Conservation (phyloP, 30 jellyfish, hydroid and myxozoan species). For the Rhopilema esculentum region DNA sequence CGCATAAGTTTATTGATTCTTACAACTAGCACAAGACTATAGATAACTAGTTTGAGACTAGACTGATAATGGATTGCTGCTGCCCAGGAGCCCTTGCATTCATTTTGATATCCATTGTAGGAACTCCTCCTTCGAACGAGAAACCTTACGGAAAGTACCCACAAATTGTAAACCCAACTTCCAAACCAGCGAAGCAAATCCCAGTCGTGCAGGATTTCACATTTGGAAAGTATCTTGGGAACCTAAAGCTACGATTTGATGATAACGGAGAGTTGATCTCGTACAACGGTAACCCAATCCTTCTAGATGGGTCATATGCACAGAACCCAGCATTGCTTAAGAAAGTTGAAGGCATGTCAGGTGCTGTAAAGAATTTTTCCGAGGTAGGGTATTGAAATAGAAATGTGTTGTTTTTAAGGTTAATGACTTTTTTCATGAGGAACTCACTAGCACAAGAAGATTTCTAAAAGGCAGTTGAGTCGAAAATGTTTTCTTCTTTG, state of each 20-base stretch:
- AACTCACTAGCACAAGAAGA: no score
- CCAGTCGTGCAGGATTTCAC: constrained; percentile 94
- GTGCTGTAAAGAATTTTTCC: constrained; percentile 30
- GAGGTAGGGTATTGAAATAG: constrained; percentile 37
- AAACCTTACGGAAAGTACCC: constrained; percentile 89
- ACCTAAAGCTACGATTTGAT: constrained; percentile 78
- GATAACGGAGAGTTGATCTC: constrained; percentile 77
- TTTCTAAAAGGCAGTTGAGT: no score
- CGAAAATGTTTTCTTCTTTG: no score
- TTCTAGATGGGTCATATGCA: constrained; percentile 75
- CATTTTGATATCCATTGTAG: constrained; percentile 18
- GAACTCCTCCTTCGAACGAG: constrained; percentile 96
- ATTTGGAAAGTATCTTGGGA: constrained; percentile 94
- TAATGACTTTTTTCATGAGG: no score
- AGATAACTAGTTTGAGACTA: no score
- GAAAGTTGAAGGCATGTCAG: constrained; percentile 74
- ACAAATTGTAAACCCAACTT: constrained; percentile 59
- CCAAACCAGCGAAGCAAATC: constrained; percentile 73
- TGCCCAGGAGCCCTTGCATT: no score
- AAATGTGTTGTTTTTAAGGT: neutral
- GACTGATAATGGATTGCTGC: no score
- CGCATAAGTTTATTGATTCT: no score
- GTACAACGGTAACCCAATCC: constrained; percentile 91
- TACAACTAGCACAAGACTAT: no score
- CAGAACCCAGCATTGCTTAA: constrained; percentile 73